Evolutionary conservation across 2,888 invertebrate genomes (phyloP).

Genomic region (Deroplatys truncata): DNA sequence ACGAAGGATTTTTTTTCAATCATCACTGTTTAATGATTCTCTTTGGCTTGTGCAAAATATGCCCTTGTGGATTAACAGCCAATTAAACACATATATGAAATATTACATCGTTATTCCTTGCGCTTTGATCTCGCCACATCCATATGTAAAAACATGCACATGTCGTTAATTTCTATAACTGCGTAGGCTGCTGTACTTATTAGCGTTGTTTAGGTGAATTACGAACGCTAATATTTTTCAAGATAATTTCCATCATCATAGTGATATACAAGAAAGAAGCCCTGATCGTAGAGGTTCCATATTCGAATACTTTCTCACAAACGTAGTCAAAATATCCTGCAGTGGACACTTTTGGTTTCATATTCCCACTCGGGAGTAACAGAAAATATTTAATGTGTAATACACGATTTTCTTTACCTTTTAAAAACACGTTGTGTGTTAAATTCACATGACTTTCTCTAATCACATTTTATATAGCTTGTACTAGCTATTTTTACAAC

Average conservation of each 20-base stretch:
- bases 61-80: background rate
- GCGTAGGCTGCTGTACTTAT: background rate
- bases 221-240: background rate
- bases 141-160: background rate
- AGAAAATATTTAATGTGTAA: too few relatives aligned
- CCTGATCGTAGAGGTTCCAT: background rate
- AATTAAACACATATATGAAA: background rate
- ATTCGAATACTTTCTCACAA: too few relatives aligned
- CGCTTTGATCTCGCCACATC: background rate
- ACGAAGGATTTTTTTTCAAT: background rate
- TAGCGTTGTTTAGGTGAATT: background rate
- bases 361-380: too few relatives aligned
- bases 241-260: background rate
- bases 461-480: too few relatives aligned
- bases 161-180: background rate
- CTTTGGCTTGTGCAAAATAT: background rate
- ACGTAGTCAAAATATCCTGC: too few relatives aligned
- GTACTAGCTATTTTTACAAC: too few relatives aligned
- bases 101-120: background rate
- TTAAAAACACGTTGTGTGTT: too few relatives aligned
- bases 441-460: too few relatives aligned
- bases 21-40: background rate
- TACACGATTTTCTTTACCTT: too few relatives aligned
- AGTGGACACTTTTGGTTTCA: too few relatives aligned
- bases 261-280: background rate